Percentiles rank a stretch among this genome's conserved stretches.
phyloP scores from a whole-genome alignment of 2,888 invertebrate genomes.

The Trilocha varians region DNA sequence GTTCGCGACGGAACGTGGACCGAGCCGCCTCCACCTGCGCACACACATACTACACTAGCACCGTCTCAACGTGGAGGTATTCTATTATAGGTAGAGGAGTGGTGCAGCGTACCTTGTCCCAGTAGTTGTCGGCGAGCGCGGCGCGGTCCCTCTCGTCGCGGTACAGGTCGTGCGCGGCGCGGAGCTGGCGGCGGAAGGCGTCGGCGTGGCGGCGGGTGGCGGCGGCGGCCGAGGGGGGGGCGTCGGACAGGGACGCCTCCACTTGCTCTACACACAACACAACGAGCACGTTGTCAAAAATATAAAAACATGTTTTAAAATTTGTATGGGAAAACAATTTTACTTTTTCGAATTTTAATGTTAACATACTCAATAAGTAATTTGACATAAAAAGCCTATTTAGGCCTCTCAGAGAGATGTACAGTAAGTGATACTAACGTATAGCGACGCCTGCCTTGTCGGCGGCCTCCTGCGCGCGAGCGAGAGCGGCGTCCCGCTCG shows the following conservation, averaged over 20 bases:
- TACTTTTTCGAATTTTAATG: too few species aligned
- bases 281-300: too few species aligned
- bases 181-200: conserved; percentile 72
- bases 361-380: too few species aligned
- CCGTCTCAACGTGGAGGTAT: neutral
- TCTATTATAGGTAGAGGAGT: too few species aligned
- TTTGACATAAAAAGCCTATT: too few species aligned
- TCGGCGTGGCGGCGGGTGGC: conserved; percentile 71
- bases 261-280: conserved; percentile 14
- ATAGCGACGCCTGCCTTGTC: conserved; percentile 72
- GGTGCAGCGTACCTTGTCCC: conserved; percentile 79
- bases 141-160: conserved; percentile 71
- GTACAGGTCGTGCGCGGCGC: conserved; percentile 72
- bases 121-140: conserved; percentile 83
- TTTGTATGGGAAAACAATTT: too few species aligned
- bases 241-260: conserved; percentile 35
- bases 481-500: conserved; percentile 68
- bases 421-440: conserved; percentile 46
- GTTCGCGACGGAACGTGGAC: conserved; percentile 37
- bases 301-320: too few species aligned
- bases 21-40: conserved; percentile 51
- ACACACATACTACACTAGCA: conserved; percentile 1
- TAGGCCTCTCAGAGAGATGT: too few species aligned
- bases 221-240: conserved; percentile 59
- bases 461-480: conserved; percentile 74